phyloP scores from a whole-genome alignment of 2,113 vertebrate species.

The Siphamia tubifer region DNA sequence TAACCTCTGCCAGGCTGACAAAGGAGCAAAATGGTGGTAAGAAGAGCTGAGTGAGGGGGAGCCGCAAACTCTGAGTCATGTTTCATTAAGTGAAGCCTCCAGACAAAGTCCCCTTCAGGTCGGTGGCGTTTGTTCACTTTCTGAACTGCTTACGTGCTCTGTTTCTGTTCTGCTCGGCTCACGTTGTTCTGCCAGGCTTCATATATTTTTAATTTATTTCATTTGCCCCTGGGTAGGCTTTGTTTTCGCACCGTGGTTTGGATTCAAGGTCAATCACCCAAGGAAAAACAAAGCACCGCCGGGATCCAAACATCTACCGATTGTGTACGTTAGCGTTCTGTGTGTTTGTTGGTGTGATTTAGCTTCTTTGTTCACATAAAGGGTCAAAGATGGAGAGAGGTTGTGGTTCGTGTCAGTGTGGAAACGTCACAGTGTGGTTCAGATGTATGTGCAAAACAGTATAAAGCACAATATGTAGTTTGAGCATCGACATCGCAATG shows the following conservation, averaged over 20 bases:
- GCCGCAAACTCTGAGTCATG: neutral
- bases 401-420: no score
- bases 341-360: neutral
- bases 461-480: no score
- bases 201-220: neutral
- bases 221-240: neutral
- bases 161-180: no score
- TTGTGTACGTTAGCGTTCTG: neutral
- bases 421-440: no score
- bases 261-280: neutral
- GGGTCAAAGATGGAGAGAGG: neutral
- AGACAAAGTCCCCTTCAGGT: neutral
- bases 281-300: neutral
- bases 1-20: slow-evolving; percentile 23
- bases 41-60: neutral
- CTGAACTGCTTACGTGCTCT: neutral
- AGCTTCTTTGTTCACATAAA: neutral
- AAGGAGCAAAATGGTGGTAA: slow-evolving; percentile 1
- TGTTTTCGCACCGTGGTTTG: neutral
- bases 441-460: no score
- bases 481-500: no score
- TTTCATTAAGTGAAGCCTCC: neutral
- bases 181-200: neutral
- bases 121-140: neutral
- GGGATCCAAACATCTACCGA: neutral